phyloP scores from a whole-genome alignment of 2,797 vertebrate genomes.

The Muscicapa comitata region DNA sequence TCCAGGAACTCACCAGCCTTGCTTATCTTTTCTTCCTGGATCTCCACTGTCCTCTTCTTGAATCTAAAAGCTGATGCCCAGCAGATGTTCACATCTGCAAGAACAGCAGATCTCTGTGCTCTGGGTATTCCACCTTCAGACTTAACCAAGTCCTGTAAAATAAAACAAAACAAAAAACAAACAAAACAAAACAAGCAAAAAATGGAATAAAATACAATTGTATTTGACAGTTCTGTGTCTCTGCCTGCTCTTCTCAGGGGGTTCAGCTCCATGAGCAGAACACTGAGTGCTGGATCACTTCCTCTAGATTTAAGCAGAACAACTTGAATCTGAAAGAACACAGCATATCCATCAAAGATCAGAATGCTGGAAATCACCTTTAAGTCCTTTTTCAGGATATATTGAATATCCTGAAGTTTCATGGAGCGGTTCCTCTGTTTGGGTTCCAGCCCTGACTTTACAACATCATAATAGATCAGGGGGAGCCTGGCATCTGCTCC shows the following conservation, averaged over 20 bases:
- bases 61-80: slow-evolving; percentile 57
- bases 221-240: not conserved
- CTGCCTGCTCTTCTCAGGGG: not conserved
- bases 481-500: slow-evolving; percentile 74
- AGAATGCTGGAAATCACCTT: slow-evolving; percentile 59
- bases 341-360: not conserved
- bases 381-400: slow-evolving; percentile 75
- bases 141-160: slow-evolving; percentile 67
- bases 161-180: not conserved
- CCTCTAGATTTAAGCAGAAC: not conserved
- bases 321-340: not conserved
- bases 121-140: not conserved
- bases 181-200: not conserved
- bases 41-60: not conserved
- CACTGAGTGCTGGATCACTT: not conserved
- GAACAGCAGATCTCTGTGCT: not conserved
- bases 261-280: not conserved
- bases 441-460: slow-evolving; percentile 72
- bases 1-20: slow-evolving; percentile 41
- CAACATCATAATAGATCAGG: slow-evolving; percentile 67
- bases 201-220: not conserved
- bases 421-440: slow-evolving; percentile 68
- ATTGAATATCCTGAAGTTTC: slow-evolving; percentile 76
- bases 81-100: slow-evolving; percentile 55
- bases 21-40: slow-evolving; percentile 12